Percentiles rank a stretch among this genome's conserved stretches.
Conservation (phyloP, 2,113 vertebrate genomes). For the Lonchura striata region DNA sequence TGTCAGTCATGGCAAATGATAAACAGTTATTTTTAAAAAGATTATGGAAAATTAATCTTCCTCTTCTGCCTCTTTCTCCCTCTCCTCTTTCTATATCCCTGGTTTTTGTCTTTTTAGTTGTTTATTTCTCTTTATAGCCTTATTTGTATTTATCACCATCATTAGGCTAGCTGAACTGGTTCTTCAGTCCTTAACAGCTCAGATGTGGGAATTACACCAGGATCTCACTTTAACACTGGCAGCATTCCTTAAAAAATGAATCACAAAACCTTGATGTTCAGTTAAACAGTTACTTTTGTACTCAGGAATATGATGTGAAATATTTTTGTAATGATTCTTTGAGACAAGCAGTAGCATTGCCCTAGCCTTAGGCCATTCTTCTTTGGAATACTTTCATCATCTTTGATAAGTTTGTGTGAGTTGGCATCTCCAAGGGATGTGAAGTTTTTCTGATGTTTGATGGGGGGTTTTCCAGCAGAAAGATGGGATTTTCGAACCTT, state of each 20-base stretch:
- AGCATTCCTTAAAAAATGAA: background rate
- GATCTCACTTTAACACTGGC: background rate
- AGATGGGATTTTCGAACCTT: constrained; percentile 77
- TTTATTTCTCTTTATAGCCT: background rate
- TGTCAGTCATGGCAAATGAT: background rate
- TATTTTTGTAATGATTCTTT: background rate
- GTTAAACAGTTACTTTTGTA: background rate
- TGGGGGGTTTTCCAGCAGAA: constrained; percentile 75
- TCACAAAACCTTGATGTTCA: background rate
- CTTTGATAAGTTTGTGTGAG: background rate
- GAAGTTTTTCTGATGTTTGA: constrained; percentile 56
- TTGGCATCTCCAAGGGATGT: background rate
- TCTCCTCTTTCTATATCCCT: background rate
- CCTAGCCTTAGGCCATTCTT: background rate
- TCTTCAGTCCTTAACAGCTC: background rate
- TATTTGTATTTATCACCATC: background rate
- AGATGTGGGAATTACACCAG: background rate
- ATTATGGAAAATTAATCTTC: background rate
- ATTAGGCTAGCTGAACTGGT: background rate
- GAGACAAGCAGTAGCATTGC: background rate
- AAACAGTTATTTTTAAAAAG: background rate
- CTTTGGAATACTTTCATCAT: background rate
- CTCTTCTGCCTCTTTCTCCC: background rate
- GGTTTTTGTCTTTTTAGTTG: background rate
- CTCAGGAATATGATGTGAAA: background rate